These are phyloP conservation scores for Hydrolagus colliei DNA, from an alignment of 2,797 vertebrate species.

Conservation along the genomic window DNA sequence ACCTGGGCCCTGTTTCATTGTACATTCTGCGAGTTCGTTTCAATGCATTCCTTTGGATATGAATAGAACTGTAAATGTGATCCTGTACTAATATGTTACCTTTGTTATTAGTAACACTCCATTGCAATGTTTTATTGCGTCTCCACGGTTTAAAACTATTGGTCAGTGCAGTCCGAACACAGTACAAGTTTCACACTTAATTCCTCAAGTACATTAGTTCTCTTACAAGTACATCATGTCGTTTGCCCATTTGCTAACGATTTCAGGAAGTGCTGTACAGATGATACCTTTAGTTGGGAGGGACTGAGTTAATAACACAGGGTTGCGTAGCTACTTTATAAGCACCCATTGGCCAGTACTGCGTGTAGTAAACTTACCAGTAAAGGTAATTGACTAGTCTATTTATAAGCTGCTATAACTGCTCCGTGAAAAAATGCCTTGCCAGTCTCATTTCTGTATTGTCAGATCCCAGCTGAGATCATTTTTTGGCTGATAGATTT, in stretches of 20 bases:
- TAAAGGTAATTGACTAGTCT: too few species aligned
- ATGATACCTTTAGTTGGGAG: too few species aligned
- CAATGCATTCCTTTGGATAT: background rate
- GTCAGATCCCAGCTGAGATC: too few species aligned
- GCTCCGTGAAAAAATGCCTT: too few species aligned
- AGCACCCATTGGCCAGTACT: background rate
- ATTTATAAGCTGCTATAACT: too few species aligned
- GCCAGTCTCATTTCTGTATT: too few species aligned
- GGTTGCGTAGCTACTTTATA: background rate
- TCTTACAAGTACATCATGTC: background rate
- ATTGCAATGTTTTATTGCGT: background rate
- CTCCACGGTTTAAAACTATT: background rate
- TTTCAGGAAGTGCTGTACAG: background rate
- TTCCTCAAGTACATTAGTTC: too few species aligned
- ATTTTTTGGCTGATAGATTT: too few species aligned
- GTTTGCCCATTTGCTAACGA: background rate
- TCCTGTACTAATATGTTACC: background rate
- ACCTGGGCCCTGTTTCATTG: background rate
- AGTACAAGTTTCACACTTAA: background rate
- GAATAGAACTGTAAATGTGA: background rate
- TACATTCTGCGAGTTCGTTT: slow-evolving; percentile 9
- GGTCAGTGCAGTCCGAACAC: background rate
- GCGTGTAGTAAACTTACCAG: too few species aligned
- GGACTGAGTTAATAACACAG: background rate
- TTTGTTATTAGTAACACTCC: background rate